Evolutionary conservation across 2,113 vertebrate species (phyloP).

Genomic region (Mirounga angustirostris): DNA sequence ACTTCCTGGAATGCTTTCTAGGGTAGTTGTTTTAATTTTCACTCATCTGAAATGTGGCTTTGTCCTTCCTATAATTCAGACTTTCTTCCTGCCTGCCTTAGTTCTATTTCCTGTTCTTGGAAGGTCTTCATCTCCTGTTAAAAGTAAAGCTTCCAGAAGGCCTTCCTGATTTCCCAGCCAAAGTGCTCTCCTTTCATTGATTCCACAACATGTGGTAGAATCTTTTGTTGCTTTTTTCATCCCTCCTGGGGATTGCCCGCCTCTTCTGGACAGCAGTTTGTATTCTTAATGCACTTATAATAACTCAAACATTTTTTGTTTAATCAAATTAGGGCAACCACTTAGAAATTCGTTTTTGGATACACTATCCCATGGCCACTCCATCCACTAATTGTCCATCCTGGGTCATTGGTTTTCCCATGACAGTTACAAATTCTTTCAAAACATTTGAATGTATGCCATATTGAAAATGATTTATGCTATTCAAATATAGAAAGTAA

Average conservation of each 20-base stretch:
- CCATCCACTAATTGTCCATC: background rate
- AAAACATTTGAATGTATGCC: background rate
- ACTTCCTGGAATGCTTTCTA: background rate
- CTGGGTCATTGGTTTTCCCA: background rate
- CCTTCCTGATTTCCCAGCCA: background rate
- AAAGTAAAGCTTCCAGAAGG: slow-evolving; percentile 4
- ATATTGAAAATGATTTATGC: background rate
- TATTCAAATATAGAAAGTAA: slow-evolving; percentile 17
- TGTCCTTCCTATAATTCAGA: background rate
- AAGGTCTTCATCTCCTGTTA: background rate
- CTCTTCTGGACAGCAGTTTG: background rate
- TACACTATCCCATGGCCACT: background rate
- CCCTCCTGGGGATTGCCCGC: background rate
- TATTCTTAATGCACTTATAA: background rate
- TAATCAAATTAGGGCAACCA: background rate
- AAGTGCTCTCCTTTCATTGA: background rate
- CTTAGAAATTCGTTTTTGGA: background rate
- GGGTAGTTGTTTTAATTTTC: background rate
- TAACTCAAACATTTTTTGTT: background rate
- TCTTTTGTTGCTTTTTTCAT: background rate
- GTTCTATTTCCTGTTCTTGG: slow-evolving; percentile 14
- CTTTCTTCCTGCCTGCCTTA: background rate
- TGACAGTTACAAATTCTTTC: background rate
- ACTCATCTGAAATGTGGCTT: slow-evolving; percentile 4
- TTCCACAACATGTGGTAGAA: background rate